Evolutionary conservation across 1,140 invertebrate genomes (phyloP), one percentile per base, ranked within the genome.

Genomic region (Gonioctena quinquepunctata): DNA sequence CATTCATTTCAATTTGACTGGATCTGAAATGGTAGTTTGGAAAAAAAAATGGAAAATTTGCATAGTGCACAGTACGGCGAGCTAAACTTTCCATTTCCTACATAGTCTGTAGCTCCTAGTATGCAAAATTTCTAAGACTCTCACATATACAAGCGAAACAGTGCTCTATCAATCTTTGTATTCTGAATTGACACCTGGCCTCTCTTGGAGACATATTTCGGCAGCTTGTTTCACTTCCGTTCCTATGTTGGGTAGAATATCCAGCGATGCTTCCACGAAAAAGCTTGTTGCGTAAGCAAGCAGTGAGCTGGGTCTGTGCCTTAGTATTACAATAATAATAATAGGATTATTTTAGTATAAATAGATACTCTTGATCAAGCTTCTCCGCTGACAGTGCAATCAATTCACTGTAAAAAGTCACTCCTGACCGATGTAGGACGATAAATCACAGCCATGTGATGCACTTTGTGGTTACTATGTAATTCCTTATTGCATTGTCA

Each of bases 241-340:
- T 77, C 73, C 73, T 76, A 77, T 75, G 69, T 71, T 81, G 79
- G 77, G 79, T 81, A 78, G 79, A 78, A 77, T 79, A 79, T 77
- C 77, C 78, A 81, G 76, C 79, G 73, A 66, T 77, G 79, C 79
- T 82, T 81, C 79, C 79, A 81, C 77, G 66, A 73, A 69, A 70
- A 71, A 71, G 78, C 78, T 80, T 80, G 74, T 78, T 69, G 70
- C 70, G 74, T 72, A 72, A 75, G 78, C 79, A 79, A 83, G 80
- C 79, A 81, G 73, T 79, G 80, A 81, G 81, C 81, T 83, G 80
- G 80, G 75, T 82, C 76, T 80, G 81, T 83, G 81, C 81, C 81
- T 83, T 83, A 83, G 81, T 81, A 81, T 83, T 80, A 83, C 81
- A 83, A 83, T 83, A 83, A 83, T 81, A 81, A 79, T 81, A 57